Percentiles rank a stretch among this genome's conserved stretches.
Conservation (phyloP, 2,797 vertebrate genomes). For the Gymnopithys bicolor region DNA sequence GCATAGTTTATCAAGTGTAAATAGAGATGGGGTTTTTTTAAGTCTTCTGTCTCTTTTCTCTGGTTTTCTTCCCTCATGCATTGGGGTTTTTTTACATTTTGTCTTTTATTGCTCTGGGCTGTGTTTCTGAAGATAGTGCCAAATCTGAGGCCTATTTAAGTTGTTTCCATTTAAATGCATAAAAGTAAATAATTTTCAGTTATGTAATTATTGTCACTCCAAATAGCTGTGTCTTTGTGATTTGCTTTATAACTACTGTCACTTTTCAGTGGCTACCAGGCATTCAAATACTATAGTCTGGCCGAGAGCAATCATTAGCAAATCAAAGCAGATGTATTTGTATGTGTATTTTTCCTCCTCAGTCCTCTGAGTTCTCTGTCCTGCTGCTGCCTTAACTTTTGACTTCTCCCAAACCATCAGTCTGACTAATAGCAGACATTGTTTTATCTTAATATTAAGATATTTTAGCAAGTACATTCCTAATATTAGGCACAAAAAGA, state of each 20-base stretch:
- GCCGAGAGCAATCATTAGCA: slow-evolving; percentile 41
- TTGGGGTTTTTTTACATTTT: background rate
- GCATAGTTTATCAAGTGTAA: background rate
- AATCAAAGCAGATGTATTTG: slow-evolving; percentile 46
- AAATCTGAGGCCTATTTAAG: background rate
- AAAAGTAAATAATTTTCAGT: slow-evolving; percentile 56
- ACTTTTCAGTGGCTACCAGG: slow-evolving; percentile 34
- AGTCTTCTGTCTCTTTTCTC: background rate
- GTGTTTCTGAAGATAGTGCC: background rate
- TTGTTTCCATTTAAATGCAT: slow-evolving; percentile 26
- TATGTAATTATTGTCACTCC: slow-evolving; percentile 40
- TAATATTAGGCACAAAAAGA: background rate
- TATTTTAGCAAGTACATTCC: background rate
- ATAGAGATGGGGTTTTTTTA: background rate
- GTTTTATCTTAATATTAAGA: background rate
- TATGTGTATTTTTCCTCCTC: background rate
- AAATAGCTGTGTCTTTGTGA: slow-evolving; percentile 20
- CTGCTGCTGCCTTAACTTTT: background rate
- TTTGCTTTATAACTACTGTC: slow-evolving; percentile 19
- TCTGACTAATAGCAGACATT: background rate
- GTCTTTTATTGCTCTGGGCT: background rate
- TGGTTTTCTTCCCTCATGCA: background rate
- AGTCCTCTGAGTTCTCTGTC: background rate
- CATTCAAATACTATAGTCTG: background rate
- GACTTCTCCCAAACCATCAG: background rate